Conservation (phyloP, 1,140 invertebrate genomes). For the Schmidtea mediterranea region DNA sequence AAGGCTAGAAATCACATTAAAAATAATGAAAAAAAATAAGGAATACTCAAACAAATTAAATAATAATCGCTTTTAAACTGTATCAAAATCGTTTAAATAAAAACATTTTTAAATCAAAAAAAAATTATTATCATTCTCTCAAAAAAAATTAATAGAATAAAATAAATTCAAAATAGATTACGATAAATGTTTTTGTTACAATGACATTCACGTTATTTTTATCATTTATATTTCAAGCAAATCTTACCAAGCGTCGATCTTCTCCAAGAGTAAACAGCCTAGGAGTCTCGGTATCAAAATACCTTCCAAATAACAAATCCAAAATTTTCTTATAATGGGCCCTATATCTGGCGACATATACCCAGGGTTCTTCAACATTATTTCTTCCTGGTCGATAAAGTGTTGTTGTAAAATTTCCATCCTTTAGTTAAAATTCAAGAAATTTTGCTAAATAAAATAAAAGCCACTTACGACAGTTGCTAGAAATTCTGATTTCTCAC, state of each 20-base stretch:
- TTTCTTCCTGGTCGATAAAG: slow-evolving; percentile 13
- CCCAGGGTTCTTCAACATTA: slow-evolving; percentile 9
- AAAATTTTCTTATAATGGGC: slow-evolving; percentile 26
- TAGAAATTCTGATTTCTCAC: slow-evolving; percentile 20
- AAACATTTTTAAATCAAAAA: too few relatives aligned
- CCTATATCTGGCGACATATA: slow-evolving; percentile 9
- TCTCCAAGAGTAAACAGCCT: slow-evolving; percentile 19
- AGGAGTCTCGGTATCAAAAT: slow-evolving; percentile 18
- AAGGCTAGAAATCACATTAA: too few relatives aligned
- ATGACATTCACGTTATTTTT: too few relatives aligned
- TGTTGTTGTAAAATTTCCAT: slow-evolving; percentile 20
- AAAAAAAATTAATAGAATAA: too few relatives aligned
- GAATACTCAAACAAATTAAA: too few relatives aligned
- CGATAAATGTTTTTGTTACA: too few relatives aligned
- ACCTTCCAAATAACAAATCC: slow-evolving; percentile 21
- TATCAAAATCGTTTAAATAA: too few relatives aligned
- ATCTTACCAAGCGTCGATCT: slow-evolving; percentile 21
- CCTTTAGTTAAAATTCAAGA: slow-evolving; percentile 12
- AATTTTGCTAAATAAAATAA: not conserved
- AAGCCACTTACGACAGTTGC: slow-evolving; percentile 21
- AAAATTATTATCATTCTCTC: too few relatives aligned
- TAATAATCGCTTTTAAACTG: too few relatives aligned
- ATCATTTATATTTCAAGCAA: too few relatives aligned
- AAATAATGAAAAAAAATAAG: too few relatives aligned
- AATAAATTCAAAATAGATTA: too few relatives aligned